Conservation (phyloP, 1,140 invertebrate species). For the Papilio polyxenes region DNA sequence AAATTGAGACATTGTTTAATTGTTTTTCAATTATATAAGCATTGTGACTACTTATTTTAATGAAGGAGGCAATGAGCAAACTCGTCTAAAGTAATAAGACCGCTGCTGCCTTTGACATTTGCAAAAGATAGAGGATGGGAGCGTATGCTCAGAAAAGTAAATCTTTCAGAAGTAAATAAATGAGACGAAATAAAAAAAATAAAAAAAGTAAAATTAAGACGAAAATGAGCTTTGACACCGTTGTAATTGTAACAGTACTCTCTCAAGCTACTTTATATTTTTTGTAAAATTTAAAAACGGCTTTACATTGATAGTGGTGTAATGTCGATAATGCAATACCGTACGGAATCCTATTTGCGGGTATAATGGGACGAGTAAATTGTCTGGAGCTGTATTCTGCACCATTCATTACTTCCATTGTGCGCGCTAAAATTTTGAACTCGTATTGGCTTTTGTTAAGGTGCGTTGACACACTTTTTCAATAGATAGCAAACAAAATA, state of each 20-base stretch:
- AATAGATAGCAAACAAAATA: constrained; percentile 5
- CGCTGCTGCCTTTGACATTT: too few relatives aligned
- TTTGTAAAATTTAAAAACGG: background rate
- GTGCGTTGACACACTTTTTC: constrained; percentile 2
- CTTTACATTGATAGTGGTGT: background rate
- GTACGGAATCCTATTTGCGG: background rate
- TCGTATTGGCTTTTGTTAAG: constrained; percentile 8
- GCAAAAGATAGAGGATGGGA: too few relatives aligned
- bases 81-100: background rate
- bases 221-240: too few relatives aligned
- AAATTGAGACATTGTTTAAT: background rate
- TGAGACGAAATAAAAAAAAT: too few relatives aligned
- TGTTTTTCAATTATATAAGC: too few relatives aligned
- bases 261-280: background rate
- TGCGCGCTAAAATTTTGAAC: background rate
- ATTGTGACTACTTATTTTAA: too few relatives aligned
- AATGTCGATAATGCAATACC: background rate
- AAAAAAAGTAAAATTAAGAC: too few relatives aligned
- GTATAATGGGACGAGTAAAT: constrained; percentile 7
- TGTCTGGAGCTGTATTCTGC: background rate
- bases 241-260: too few relatives aligned
- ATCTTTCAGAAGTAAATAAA: too few relatives aligned
- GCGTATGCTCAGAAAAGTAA: too few relatives aligned
- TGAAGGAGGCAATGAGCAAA: background rate
- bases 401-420: background rate